These are phyloP conservation scores for Amaurobius ferox DNA, from an alignment of 2,888 invertebrate species.

Conservation along the genomic window DNA sequence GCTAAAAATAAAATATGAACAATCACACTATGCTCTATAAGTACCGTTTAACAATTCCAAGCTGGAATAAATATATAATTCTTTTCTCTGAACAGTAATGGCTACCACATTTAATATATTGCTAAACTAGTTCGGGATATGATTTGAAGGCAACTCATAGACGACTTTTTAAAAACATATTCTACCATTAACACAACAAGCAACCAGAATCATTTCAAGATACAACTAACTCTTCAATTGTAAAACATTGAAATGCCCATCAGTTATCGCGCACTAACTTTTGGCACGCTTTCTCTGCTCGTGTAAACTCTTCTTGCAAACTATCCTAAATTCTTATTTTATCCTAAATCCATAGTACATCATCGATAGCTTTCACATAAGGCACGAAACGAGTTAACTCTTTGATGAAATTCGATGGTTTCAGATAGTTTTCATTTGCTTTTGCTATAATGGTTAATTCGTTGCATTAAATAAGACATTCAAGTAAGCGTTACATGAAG, in stretches of 20 bases:
- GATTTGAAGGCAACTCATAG: not conserved
- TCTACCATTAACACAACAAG: not conserved
- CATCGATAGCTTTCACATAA: not conserved
- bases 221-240: no score
- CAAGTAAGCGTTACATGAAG: not conserved
- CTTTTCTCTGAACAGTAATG: not conserved
- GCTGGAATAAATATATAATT: not conserved
- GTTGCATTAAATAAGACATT: conserved; percentile 14
- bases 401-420: not conserved
- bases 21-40: not conserved
- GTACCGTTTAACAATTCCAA: not conserved
- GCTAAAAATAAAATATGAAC: conserved; percentile 2
- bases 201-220: not conserved
- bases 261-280: no score
- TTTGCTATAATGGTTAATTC: not conserved
- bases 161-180: not conserved
- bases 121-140: conserved; percentile 1
- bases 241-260: no score
- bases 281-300: no score
- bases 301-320: no score
- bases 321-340: no score
- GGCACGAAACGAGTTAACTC: not conserved
- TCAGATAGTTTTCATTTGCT: not conserved
- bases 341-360: no score
- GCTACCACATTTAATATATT: not conserved